A percentile compares a stretch with the other conserved stretches of the same genome.
These are phyloP conservation scores for Cheilosia vulpina DNA, from an alignment of 2,888 invertebrate species.

Conservation along the genomic window DNA sequence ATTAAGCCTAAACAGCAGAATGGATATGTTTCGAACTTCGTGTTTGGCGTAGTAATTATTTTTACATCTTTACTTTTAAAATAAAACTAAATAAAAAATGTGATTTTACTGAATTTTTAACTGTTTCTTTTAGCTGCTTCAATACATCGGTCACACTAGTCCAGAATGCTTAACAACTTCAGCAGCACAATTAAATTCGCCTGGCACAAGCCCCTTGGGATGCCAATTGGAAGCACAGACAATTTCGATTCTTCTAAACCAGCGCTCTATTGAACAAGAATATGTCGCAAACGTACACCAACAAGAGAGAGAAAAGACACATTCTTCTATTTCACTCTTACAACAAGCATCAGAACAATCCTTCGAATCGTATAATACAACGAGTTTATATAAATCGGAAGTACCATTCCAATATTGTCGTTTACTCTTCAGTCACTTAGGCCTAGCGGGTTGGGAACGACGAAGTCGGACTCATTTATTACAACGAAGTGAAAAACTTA, in stretches of 20 bases:
- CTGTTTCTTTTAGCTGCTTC: constrained; percentile 87
- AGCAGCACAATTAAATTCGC: constrained; percentile 90
- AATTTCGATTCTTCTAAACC: constrained; percentile 92
- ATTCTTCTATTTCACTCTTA: constrained; percentile 70
- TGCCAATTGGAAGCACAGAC: constrained; percentile 92
- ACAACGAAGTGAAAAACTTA: constrained; percentile 93
- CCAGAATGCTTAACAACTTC: constrained; percentile 90
- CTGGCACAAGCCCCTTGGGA: constrained; percentile 90
- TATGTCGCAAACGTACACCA: constrained; percentile 85
- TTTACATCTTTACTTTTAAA: background rate
- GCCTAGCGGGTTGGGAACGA: constrained; percentile 95
- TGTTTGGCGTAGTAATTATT: background rate
- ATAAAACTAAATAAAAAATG: background rate
- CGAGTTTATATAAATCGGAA: constrained; percentile 84
- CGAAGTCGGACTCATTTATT: constrained; percentile 93
- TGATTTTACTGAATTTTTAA: background rate
- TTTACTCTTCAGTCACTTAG: constrained; percentile 95
- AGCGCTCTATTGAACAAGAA: constrained; percentile 92
- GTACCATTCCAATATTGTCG: constrained; percentile 93
- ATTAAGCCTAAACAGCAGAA: background rate
- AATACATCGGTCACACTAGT: constrained; percentile 95
- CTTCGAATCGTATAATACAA: constrained; percentile 84
- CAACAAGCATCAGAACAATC: constrained; percentile 79
- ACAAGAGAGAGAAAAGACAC: constrained; percentile 68
- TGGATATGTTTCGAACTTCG: background rate